A percentile compares a stretch with the other conserved stretches of the same genome.
Evolutionary conservation across 2,113 vertebrate genomes (phyloP).

Genomic region (Actenoides lindsayi): DNA sequence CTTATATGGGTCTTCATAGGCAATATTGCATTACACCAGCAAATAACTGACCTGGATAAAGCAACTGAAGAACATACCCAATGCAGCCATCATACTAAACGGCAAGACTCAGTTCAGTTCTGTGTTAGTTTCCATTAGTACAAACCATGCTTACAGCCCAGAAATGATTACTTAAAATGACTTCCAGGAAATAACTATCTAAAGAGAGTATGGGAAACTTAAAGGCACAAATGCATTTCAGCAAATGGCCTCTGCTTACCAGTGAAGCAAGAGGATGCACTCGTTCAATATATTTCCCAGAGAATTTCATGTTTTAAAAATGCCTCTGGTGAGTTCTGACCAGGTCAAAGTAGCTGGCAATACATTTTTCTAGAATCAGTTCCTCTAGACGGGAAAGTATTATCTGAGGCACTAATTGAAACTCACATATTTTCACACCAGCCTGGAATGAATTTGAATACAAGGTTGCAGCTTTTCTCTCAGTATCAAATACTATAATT

Average conservation of each 20-base stretch:
- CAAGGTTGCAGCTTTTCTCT: not conserved
- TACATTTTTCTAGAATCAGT: not conserved
- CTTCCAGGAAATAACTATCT: not conserved
- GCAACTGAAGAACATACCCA: not conserved
- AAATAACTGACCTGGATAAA: not conserved
- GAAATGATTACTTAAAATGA: not conserved
- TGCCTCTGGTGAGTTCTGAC: not conserved
- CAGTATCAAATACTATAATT: not conserved
- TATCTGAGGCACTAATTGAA: not conserved
- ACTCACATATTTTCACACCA: not conserved
- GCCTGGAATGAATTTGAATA: not conserved
- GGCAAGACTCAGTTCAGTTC: not conserved
- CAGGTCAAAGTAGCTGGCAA: not conserved
- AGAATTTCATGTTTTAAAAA: not conserved
- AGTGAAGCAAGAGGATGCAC: not conserved
- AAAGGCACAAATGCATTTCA: not conserved
- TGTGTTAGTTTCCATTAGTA: not conserved
- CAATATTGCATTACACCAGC: not conserved
- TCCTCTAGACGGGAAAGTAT: not conserved
- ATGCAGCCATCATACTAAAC: not conserved
- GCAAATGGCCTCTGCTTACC: not conserved
- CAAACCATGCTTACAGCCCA: not conserved
- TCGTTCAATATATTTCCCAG: not conserved
- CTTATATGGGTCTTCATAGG: not conserved
- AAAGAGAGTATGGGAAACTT: not conserved